Percentiles rank a stretch among this genome's conserved stretches.
These are phyloP conservation scores for Dufourea novaeangliae DNA, from an alignment of 1,140 invertebrate genomes.

Conservation along the genomic window DNA sequence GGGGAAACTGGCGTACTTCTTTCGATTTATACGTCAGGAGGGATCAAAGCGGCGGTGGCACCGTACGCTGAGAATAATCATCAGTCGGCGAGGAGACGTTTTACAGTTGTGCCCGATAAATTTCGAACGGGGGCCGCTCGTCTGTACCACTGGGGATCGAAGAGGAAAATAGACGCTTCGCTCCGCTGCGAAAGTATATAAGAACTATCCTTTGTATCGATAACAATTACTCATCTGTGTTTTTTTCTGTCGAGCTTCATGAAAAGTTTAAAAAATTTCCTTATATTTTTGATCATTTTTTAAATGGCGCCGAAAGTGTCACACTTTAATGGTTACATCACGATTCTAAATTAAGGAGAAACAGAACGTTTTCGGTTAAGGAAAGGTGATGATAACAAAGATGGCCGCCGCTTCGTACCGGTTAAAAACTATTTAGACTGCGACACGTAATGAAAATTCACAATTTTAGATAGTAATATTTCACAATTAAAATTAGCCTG, in stretches of 20 bases:
- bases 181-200: not conserved
- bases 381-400: too few relatives aligned
- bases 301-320: not conserved
- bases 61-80: constrained; percentile 46
- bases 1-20: not conserved
- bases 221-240: not conserved
- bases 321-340: too few relatives aligned
- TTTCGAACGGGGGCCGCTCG: not conserved
- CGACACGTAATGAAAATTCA: too few relatives aligned
- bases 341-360: too few relatives aligned
- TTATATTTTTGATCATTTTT: not conserved
- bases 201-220: not conserved
- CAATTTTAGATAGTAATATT: too few relatives aligned
- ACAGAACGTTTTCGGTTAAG: too few relatives aligned
- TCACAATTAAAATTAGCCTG: too few relatives aligned
- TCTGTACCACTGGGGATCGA: not conserved
- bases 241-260: not conserved
- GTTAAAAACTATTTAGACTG: too few relatives aligned
- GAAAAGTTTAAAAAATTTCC: not conserved
- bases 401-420: too few relatives aligned
- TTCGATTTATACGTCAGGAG: constrained; percentile 41
- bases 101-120: constrained; percentile 38
- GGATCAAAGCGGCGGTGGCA: constrained; percentile 37
- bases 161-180: constrained; percentile 30
- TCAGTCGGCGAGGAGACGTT: constrained; percentile 14